Evolutionary conservation across 2,797 vertebrate genomes (phyloP).

Genomic region (Leptoclinus maculatus): DNA sequence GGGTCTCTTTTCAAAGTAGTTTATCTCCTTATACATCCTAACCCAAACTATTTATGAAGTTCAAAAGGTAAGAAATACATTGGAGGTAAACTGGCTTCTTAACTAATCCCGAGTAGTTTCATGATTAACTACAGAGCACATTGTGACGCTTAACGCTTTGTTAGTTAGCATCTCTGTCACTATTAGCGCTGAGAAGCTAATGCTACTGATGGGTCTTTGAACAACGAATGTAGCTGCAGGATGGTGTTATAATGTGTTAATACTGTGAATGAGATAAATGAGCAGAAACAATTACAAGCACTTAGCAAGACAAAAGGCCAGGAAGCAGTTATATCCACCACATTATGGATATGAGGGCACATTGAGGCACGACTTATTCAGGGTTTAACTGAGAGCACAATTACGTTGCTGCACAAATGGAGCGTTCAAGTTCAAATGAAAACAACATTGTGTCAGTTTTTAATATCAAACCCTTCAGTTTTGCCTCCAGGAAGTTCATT

Average conservation of each 20-base stretch:
- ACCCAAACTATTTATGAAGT: neutral
- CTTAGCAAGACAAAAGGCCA: slow-evolving; percentile 49
- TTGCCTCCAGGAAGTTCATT: neutral
- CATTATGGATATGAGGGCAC: slow-evolving; percentile 10
- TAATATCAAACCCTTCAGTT: too few relatives aligned
- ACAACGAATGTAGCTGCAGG: slow-evolving; percentile 54
- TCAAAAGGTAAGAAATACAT: neutral
- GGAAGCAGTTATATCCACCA: slow-evolving; percentile 29
- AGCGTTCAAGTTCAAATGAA: neutral
- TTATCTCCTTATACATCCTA: neutral
- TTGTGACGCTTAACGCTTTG: slow-evolving; percentile 1
- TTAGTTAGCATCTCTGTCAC: slow-evolving; percentile 20
- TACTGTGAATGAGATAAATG: slow-evolving; percentile 62
- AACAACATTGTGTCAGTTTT: neutral
- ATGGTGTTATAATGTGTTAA: slow-evolving; percentile 65
- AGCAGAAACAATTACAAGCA: slow-evolving; percentile 54
- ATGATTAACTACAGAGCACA: slow-evolving; percentile 10
- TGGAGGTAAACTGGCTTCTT: neutral
- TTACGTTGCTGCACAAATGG: neutral
- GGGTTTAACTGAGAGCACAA: neutral
- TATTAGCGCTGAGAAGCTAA: slow-evolving; percentile 42
- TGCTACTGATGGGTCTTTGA: slow-evolving; percentile 59
- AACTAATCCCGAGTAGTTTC: neutral
- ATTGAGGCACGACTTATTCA: neutral
- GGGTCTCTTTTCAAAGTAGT: neutral